These are phyloP conservation scores for Cosmorhoe ocellata DNA, from an alignment of 2,888 invertebrate species.

Conservation along the genomic window DNA sequence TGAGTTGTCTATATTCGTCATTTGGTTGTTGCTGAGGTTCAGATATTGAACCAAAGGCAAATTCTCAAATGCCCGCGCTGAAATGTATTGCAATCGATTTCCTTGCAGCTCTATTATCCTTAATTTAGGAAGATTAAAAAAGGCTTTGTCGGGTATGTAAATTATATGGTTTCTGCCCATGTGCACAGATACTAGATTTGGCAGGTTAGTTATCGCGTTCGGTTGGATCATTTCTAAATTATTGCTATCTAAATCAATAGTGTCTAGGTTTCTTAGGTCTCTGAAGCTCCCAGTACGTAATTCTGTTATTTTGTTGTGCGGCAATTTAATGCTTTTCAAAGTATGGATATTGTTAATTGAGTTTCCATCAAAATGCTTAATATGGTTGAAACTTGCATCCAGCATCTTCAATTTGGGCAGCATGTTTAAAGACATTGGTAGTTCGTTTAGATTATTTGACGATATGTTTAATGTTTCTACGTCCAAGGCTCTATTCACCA, in stretches of 20 bases:
- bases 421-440: conserved; percentile 87
- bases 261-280: conserved; percentile 86
- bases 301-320: conserved; percentile 88
- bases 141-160: conserved; percentile 88
- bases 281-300: conserved; percentile 87
- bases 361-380: conserved; percentile 86
- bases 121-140: conserved; percentile 88
- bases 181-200: conserved; percentile 86
- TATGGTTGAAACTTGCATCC: conserved; percentile 90
- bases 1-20: conserved; percentile 88
- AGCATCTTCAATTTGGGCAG: conserved; percentile 86
- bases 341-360: conserved; percentile 86
- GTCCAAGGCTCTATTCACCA: conserved; percentile 84
- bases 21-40: conserved; percentile 91
- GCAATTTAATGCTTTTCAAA: conserved; percentile 87
- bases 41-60: conserved; percentile 90
- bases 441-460: conserved; percentile 87
- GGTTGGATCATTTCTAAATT: conserved; percentile 88
- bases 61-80: conserved; percentile 88
- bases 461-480: conserved; percentile 90
- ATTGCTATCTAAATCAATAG: conserved; percentile 91
- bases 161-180: conserved; percentile 88
- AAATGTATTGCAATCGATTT: conserved; percentile 88
- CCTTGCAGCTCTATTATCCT: conserved; percentile 90
- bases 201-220: conserved; percentile 86